Evolutionary conservation across 2,888 invertebrate species (phyloP), one percentile per base, ranked within the genome.

Genomic region (Gastrophysa polygoni): DNA sequence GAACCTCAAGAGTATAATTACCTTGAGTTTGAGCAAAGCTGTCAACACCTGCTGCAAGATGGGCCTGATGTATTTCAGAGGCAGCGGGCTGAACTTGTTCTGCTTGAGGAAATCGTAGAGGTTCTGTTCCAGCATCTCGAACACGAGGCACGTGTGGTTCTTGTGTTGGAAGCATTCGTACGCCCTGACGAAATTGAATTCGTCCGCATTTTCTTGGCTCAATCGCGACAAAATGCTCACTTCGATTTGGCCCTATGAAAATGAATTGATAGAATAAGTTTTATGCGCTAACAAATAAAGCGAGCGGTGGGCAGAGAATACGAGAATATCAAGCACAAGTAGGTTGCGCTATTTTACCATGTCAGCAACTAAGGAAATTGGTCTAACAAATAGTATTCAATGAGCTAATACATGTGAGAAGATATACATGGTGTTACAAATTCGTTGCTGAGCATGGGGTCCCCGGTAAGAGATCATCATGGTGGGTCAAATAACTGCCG

Each of bases 91-190:
- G 85, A 99, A 99, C 86, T 99, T 99, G 85, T 99, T 98, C 84
- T 98, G 97, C 82, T 99, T 99, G 73, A 99, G 89, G 84, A 98
- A 99, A 86, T 99, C 99, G 84, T 99, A 99, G 72, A 99, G 87
- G 84, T 99, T 99, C 86, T 99, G 99, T 81, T 99, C 99, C 76
- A 99, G 89, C 98, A 99, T 98, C 85, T 99, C 99, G 82, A 98
- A 99, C 80, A 98, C 98, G 83, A 99, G 88, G 83, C 98, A 99
- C 59, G 98, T 99, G 86, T 99, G 98, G 82, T 96, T 97, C 83
- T 98, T 97, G 84, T 99, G 98, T 85, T 97, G 96, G 85, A 99
- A 99, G 85, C 99, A 99, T 84, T 99, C 99, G 84, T 96, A 98
- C 50, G 99, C 99, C 70, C 98, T 95, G 75, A 99, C 99, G 87